phyloP scores from a whole-genome alignment of 30 jellyfish, hydroid and myxozoan species.

The Hydractinia symbiolongicarpus region DNA sequence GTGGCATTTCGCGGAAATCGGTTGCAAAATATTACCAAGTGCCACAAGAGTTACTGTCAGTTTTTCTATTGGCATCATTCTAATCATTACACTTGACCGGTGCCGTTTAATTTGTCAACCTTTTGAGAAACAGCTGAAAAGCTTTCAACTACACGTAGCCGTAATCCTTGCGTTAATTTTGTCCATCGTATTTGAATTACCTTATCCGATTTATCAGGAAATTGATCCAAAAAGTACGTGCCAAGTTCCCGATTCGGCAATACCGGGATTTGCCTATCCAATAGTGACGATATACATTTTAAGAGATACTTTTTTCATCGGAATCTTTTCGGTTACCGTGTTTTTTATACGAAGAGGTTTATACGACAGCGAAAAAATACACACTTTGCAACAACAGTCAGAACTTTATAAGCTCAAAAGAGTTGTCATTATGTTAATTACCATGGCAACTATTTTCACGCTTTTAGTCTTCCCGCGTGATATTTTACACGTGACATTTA shows the following conservation, averaged over 20 bases:
- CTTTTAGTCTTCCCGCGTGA: conserved; percentile 57
- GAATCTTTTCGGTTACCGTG: conserved; percentile 29
- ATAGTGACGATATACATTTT: conserved; percentile 16
- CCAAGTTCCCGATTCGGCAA: conserved; percentile 29
- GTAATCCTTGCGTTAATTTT: not conserved
- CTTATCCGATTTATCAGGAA: conserved; percentile 18
- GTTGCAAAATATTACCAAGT: conserved; percentile 54
- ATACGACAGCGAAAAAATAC: conserved; percentile 20
- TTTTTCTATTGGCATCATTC: conserved; percentile 43
- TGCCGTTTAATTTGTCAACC: conserved; percentile 73
- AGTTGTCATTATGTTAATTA: conserved; percentile 26
- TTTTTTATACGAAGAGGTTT: conserved; percentile 6
- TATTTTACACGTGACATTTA: conserved; percentile 36
- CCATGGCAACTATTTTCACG: conserved; percentile 43
- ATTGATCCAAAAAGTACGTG: conserved; percentile 31
- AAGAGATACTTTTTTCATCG: conserved; percentile 34
- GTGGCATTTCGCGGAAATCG: conserved; percentile 67
- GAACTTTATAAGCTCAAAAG: not conserved
- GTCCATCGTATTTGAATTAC: conserved; percentile 39
- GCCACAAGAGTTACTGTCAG: conserved; percentile 44
- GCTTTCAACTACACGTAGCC: conserved; percentile 27
- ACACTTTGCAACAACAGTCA: conserved; percentile 13
- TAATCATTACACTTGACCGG: conserved; percentile 53
- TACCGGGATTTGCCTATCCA: conserved; percentile 37
- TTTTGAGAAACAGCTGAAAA: conserved; percentile 26